Conservation (phyloP, 2,797 vertebrate species). For the Clarias platycephalus region DNA sequence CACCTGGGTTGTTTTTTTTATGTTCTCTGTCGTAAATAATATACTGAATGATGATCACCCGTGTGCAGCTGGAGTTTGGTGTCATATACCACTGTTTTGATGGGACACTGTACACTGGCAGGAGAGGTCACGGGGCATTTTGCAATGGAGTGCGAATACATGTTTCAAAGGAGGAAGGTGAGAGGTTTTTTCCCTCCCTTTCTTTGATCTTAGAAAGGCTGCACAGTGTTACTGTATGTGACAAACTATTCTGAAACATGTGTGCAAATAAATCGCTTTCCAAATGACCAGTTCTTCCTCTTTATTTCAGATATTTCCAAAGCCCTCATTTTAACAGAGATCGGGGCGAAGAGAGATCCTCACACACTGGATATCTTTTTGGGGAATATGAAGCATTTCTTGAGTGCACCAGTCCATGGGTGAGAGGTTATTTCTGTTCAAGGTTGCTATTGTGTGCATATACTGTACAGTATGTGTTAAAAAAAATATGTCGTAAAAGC, state of each 20-base stretch:
- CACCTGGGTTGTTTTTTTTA: not conserved
- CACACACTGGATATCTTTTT: conserved; percentile 80
- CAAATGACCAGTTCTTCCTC: not conserved
- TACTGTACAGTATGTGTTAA: too few species aligned
- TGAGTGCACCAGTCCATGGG: conserved; percentile 81
- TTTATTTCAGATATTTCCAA: conserved; percentile 77
- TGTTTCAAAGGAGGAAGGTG: conserved; percentile 82
- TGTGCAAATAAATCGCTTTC: not conserved
- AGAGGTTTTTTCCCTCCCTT: not conserved
- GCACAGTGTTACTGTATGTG: not conserved
- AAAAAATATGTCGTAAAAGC: not conserved
- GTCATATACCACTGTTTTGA: conserved; percentile 87
- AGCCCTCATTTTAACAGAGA: conserved; percentile 85
- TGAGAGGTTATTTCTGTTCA: conserved; percentile 58
- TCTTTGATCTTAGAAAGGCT: too few species aligned
- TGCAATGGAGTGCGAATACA: conserved; percentile 81
- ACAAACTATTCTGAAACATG: not conserved
- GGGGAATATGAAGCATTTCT: conserved; percentile 80
- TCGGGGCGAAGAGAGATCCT: conserved; percentile 82
- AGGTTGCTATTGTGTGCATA: not conserved
- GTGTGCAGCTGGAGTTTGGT: conserved; percentile 80
- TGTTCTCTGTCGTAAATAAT: not conserved
- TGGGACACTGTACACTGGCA: conserved; percentile 83
- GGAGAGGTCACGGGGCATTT: conserved; percentile 82
- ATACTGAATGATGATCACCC: conserved; percentile 31